A percentile compares a stretch with the other conserved stretches of the same genome.
Conservation (phyloP, 2,113 vertebrate genomes). For the Lophotis ruficrista region DNA sequence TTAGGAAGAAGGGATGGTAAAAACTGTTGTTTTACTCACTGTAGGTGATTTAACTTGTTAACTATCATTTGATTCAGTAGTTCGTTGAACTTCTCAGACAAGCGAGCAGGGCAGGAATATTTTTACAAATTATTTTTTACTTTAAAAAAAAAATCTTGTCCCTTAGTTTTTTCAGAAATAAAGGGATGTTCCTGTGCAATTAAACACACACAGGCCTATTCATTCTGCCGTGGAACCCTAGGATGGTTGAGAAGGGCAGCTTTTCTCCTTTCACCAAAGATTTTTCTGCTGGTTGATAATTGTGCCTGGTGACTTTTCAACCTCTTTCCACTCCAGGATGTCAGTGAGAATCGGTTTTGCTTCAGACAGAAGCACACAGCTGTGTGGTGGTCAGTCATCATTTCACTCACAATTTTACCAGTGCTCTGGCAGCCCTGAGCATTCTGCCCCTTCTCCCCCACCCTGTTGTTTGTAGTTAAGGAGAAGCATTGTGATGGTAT, state of each 20-base stretch:
- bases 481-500: no score
- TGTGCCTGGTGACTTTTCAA: neutral
- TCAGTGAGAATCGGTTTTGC: neutral
- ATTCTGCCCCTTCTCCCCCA: fast-evolving
- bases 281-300: neutral
- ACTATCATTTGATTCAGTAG: neutral
- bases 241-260: neutral
- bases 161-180: neutral
- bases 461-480: neutral
- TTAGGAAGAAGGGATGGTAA: neutral
- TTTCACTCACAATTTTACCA: neutral
- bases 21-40: neutral
- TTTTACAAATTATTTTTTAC: neutral
- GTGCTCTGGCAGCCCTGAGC: neutral
- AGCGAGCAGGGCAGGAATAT: neutral
- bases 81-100: neutral
- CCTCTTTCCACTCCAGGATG: neutral
- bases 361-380: neutral
- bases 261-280: neutral
- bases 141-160: neutral
- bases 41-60: neutral
- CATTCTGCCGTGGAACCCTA: neutral
- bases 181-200: neutral
- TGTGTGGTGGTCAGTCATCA: neutral
- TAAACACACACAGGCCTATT: neutral